Base-by-base conservation (phyloP, 2,113 vertebrate genomes). In the Microcebus ravelobensis region DNA sequence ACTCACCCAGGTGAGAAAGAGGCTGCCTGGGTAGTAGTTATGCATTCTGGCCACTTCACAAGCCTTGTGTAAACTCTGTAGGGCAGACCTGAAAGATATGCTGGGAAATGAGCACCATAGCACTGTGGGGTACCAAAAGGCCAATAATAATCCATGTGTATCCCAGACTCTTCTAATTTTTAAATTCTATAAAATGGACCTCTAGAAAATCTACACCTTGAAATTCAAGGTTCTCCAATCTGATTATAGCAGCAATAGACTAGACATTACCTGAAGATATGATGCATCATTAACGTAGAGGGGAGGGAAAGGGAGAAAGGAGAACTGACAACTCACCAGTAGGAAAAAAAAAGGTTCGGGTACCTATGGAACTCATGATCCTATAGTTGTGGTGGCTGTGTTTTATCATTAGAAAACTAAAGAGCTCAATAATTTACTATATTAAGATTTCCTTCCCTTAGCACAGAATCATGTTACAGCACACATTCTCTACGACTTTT, bases 1-100 rank as follows among this genome's bases (percentile, higher is more conserved):
- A 98, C 99, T 99, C 98, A 99, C 99, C 99, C 99, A 99, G 12
- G 99, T 99, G 97, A 99, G 99, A 98, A 99, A 99, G 5, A 99
- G 99, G 96, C 99, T 99, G 94, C 99, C 99, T 3, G 99, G 99
- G 98, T 99, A 99, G 98, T 99, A 99, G 97, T 99, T 99, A 98
- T 99, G 99, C 98, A 99, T 99, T 94, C 99, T 99, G 76, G 99
- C 99, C 93, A 99, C 99, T 70, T 99, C 99, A 68, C 99, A 99
- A 14, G 99, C 99, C 96, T 99, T 99, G 98, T 99, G 99, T 57
- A 99, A 99, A 83, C 99, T 99, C 98, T 99, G 99, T 85, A 99
- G 97, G 61, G 99, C 99, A 65, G 99, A 99, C 99, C 99, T 99
- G 97, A 18, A 96, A 97, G 85, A 67, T 12, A 97, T 3, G 34